Base-by-base conservation (phyloP, 2,797 vertebrate species). In the Phrynocephalus vlangalii region DNA sequence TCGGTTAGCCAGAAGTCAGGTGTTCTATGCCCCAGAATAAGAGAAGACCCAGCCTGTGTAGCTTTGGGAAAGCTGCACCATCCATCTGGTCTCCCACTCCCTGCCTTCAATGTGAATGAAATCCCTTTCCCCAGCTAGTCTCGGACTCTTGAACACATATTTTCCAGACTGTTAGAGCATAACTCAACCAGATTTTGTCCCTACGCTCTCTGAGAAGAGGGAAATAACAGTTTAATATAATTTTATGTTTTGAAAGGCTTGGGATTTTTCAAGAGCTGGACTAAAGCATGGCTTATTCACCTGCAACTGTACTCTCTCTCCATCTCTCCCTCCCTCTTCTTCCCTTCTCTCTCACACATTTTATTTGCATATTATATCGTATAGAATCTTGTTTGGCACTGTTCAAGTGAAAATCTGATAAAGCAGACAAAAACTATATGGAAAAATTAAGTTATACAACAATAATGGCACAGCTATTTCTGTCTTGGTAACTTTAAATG, bases 361-460 rank as follows among this genome's bases (percentile, higher is more conserved):
- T n/a, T 78, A 80, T 30, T 90, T 15, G 82, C 5, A 73, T 70
- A 68, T 20, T 68, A 3, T 56, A 0, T 86, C 86, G 3, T 81
- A 85, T 3, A 76, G 56, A 75, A 84, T 50, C 7, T 28, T 85
- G 18, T 1, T 0, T 2, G 76, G 52, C 6, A 86, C 2, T 7
- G 44, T 84, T 24, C 79, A 60, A 0, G 72, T 10, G 88, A 63
- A 22, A 0, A 84, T 68, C 44, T 38, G 81, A 63, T 67, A 87
- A 70, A 88, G 63, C 26, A 2, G 52, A 56, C 52, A 56, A 56
- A 56, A 13, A 10, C 52, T 56, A 48, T 8, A 22, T 88, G 1
- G 0, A 88, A 76, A 92, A 92, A 89, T 89, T 67, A 90, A 71
- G 16, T 48, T 8, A 87, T 66, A 28, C 30, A 87, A 82, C 86